Base-by-base conservation (phyloP, 2,888 invertebrate species). In the Campoplex capitator region DNA sequence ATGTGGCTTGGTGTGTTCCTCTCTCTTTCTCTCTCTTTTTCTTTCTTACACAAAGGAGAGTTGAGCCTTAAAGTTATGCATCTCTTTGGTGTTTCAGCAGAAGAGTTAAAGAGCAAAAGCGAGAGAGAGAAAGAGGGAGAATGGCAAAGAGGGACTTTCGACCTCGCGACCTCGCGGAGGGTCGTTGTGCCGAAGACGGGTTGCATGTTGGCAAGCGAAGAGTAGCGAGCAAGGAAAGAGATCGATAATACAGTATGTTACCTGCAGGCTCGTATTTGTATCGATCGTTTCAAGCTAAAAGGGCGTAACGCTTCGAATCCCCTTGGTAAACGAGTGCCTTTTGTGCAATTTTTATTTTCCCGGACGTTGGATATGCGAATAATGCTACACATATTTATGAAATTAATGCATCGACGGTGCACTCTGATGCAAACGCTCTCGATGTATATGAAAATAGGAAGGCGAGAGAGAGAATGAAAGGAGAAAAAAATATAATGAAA, bases 111-210 rank as follows among this genome's bases (percentile, higher is more conserved):
- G 54, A 54, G 48, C 23, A 35, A 79, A 16, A 54, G 56, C 42
- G 35, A 13, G 75, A 51, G 76, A 79, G 62, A 51, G 75, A 51
- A 76, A 28, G 58, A 68, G 73, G 78, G 81, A 77, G 8, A 58
- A 23, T n/a, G 38, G n/a, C 2, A 38, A 58, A 84, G 54, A 54
- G 85, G 86, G 88, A 85, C 87, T 88, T 89, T 89, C 89, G 90
- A 90, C 88, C 90, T 73, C 85, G 18, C 83, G 76, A 89, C 85
- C 87, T 84, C 85, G 81, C 80, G 88, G 86, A 86, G 89, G 91
- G 91, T 92, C 92, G 91, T 91, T 91, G 91, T 88, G 90, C 91
- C 91, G 88, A 87, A 89, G 90, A 84, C 83, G 90, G 86, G 90
- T 91, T 90, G 91, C 91, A 91, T 91, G 91, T 88, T 89, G 85